These are phyloP conservation scores for Telenomus remus DNA, from an alignment of 1,140 invertebrate species.

Conservation along the genomic window DNA sequence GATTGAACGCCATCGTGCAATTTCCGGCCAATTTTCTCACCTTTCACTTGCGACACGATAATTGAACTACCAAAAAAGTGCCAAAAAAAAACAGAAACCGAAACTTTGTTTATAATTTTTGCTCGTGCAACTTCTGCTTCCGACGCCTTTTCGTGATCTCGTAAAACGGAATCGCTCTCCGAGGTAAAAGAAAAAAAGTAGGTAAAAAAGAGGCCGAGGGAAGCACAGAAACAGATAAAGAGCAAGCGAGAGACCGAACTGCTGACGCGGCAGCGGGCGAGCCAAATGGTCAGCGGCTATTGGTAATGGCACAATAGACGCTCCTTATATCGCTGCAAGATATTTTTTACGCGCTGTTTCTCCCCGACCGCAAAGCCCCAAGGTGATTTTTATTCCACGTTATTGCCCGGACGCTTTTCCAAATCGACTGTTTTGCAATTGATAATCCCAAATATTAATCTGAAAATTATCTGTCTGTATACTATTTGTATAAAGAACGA, in stretches of 20 bases:
- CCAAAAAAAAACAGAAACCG: too few relatives aligned
- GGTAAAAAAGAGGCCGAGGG: slow-evolving; percentile 23
- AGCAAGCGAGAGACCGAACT: slow-evolving; percentile 60
- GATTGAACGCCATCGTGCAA: slow-evolving; percentile 58
- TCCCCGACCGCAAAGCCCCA: slow-evolving; percentile 50
- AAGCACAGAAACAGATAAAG: slow-evolving; percentile 31
- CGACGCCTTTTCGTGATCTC: slow-evolving; percentile 39
- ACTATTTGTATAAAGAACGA: too few relatives aligned
- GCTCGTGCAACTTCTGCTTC: neutral
- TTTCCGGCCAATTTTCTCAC: slow-evolving; percentile 57
- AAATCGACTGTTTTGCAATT: slow-evolving; percentile 8
- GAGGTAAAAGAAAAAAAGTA: slow-evolving; percentile 33
- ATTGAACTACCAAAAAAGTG: slow-evolving; percentile 23
- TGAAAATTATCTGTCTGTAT: slow-evolving; percentile 5
- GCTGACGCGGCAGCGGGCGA: slow-evolving; percentile 73
- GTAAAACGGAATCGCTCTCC: slow-evolving; percentile 59
- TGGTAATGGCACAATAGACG: slow-evolving; percentile 75
- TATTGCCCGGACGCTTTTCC: slow-evolving; percentile 22
- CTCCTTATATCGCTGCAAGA: slow-evolving; percentile 74
- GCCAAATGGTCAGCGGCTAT: slow-evolving; percentile 74
- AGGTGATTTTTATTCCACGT: slow-evolving; percentile 52
- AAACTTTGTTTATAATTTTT: slow-evolving; percentile 15
- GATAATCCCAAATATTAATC: neutral
- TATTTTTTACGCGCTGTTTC: slow-evolving; percentile 74
- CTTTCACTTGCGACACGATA: slow-evolving; percentile 5